Evolutionary conservation across 2,113 vertebrate species (phyloP).

Genomic region (Bubo bubo): DNA sequence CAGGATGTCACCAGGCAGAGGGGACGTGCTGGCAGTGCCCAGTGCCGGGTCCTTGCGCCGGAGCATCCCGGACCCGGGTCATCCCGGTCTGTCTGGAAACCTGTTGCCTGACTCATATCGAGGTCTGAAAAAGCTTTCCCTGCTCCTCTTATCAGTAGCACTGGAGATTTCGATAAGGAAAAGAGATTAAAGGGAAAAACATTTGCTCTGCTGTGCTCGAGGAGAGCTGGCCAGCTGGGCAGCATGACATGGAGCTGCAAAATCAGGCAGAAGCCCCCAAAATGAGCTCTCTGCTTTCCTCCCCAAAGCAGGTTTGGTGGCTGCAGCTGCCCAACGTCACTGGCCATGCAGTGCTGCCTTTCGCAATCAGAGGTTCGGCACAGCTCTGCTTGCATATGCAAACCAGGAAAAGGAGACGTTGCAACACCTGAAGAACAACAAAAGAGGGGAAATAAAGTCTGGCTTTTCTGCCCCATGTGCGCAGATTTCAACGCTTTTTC

Average conservation of each 20-base stretch:
- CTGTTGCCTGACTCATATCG: background rate
- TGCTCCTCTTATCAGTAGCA: background rate
- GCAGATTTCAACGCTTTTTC: background rate
- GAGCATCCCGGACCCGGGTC: background rate
- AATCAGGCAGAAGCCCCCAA: background rate
- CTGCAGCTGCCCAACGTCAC: background rate
- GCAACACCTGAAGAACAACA: slow-evolving; percentile 25
- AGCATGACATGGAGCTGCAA: rapidly evolving
- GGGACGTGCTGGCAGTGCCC: background rate
- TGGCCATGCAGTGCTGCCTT: background rate
- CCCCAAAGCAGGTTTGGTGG: background rate
- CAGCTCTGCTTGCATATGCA: slow-evolving; percentile 42
- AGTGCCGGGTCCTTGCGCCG: rapidly evolving
- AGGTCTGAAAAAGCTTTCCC: background rate
- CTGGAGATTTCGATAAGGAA: background rate
- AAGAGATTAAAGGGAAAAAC: background rate
- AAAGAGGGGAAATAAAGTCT: slow-evolving; percentile 45
- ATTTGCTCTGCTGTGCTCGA: background rate
- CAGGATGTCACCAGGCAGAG: background rate
- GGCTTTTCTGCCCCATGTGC: background rate
- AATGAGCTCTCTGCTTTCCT: background rate
- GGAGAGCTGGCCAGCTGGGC: background rate
- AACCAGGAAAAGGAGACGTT: slow-evolving; percentile 48
- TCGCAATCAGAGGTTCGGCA: background rate
- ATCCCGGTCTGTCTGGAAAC: background rate